These are phyloP conservation scores for Nibea coibor DNA, from an alignment of 2,113 vertebrate genomes.

Conservation along the genomic window DNA sequence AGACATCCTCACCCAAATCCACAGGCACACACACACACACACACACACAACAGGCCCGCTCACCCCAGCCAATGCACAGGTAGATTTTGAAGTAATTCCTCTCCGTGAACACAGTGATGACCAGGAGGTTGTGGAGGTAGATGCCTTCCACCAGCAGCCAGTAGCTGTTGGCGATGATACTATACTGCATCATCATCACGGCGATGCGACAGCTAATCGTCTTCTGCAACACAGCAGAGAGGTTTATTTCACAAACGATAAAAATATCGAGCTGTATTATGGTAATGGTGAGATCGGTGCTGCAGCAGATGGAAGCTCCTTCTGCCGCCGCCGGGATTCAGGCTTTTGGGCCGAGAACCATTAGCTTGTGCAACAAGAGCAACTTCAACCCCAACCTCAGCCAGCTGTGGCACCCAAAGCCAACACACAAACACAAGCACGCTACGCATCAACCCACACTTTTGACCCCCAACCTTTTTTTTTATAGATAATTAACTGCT, in stretches of 20 bases:
- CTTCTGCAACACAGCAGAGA: conserved; percentile 79
- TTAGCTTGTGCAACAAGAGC: background rate
- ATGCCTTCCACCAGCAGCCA: conserved; percentile 98
- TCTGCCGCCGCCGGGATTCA: conserved; percentile 10
- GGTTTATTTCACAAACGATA: background rate
- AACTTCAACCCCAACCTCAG: background rate
- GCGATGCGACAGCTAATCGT: conserved; percentile 91
- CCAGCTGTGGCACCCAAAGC: conserved; percentile 29
- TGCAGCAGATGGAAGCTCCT: conserved; percentile 37
- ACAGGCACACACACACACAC: background rate
- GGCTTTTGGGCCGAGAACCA: background rate
- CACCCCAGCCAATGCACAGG: conserved; percentile 97
- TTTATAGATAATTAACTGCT: background rate
- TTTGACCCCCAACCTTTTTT: background rate
- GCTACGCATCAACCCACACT: background rate
- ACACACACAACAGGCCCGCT: conserved; percentile 66
- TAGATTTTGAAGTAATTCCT: conserved; percentile 94
- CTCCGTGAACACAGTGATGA: conserved; percentile 93
- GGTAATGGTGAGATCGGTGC: background rate
- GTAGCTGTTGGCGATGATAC: conserved; percentile 97
- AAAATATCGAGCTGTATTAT: background rate
- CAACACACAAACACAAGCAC: background rate
- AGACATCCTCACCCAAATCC: background rate
- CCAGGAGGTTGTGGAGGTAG: conserved; percentile 96
- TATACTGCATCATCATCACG: conserved; percentile 98